phyloP scores from a whole-genome alignment of 2,113 vertebrate species.

The Glareola pratincola region DNA sequence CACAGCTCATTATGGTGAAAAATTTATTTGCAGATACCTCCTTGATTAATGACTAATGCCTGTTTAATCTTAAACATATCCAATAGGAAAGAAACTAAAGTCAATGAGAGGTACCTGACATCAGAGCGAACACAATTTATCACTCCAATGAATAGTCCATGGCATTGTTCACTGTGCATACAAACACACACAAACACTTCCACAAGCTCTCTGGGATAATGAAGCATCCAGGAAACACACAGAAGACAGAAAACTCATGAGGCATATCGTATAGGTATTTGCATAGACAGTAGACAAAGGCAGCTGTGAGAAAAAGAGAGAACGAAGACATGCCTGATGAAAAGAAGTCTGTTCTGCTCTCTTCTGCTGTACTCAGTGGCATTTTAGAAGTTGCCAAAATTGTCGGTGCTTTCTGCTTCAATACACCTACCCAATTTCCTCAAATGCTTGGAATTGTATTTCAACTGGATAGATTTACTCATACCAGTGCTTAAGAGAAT shows the following conservation, averaged over 20 bases:
- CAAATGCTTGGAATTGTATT: neutral
- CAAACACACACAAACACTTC: constrained; percentile 38
- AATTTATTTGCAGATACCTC: constrained; percentile 63
- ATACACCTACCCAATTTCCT: neutral
- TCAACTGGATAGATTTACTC: neutral
- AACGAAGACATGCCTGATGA: constrained; percentile 8
- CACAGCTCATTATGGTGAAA: constrained; percentile 71
- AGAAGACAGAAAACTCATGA: constrained; percentile 24
- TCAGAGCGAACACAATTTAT: constrained; percentile 42
- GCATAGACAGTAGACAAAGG: constrained; percentile 48
- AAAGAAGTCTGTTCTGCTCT: constrained; percentile 16
- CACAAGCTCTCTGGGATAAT: constrained; percentile 5
- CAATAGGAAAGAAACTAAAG: constrained; percentile 46
- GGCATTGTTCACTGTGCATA: constrained; percentile 17
- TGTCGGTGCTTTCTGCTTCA: neutral
- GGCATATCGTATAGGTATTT: neutral
- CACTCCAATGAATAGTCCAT: constrained; percentile 48
- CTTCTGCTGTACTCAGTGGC: neutral
- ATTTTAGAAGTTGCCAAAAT: neutral
- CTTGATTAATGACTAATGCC: constrained; percentile 71
- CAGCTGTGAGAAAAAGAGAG: neutral
- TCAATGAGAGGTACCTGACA: constrained; percentile 62
- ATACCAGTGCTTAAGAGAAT: accelerated
- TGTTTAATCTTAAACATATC: constrained; percentile 69
- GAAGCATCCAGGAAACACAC: neutral